Base-by-base conservation (phyloP, 1,140 invertebrate genomes). In the Penaeus chinensis region DNA sequence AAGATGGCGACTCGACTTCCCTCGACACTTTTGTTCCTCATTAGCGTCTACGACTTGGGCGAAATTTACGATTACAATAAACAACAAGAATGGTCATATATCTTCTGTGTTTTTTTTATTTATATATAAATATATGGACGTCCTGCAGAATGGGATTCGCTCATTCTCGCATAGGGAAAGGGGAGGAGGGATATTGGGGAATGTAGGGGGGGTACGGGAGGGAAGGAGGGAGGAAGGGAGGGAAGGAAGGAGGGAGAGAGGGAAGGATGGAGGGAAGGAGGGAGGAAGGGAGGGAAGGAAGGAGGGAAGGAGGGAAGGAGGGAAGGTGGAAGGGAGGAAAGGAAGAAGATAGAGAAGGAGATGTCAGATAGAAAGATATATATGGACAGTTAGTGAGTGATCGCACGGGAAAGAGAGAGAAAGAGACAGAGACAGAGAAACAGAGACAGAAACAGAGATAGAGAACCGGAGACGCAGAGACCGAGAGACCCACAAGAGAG, bases 21-120 rank as follows among this genome's bases (percentile, higher is more conserved):
- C 78, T 86, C 84, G 65, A 86, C 84, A 86, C 84, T 86, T 86
- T 78, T 81, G 24, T 66, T 86, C 62, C 84, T 86, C 84, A 86
- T 86, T 86, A 86, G 84, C 84, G 84, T 86, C 84, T 80, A 60
- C 77, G 84, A 86, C 84, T 86, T 86, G 78, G 81, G 65, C 54
- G 61, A 71, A 86, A 86, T 86, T 86, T 86, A 86, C 78, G 77
- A 86, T 86, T 71, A 80, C 65, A 69, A 86, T 86, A 86, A 86
- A 86, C 78, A 86, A 86, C 62, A 61, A 80, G 77, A 62, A 85
- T 79, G 77, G 76, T 11, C 42, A 42, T 80, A 81, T 74, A 81
- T 81, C 32, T 79, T 77, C n/a, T 54, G 60, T 77, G 65, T 78
- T 84, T 62, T 63, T 82, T 62, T 42, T 42, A 8, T 54, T 13